A percentile compares a stretch with the other conserved stretches of the same genome.
Conservation (phyloP, 2,113 vertebrate genomes). For the Carassius carassius region DNA sequence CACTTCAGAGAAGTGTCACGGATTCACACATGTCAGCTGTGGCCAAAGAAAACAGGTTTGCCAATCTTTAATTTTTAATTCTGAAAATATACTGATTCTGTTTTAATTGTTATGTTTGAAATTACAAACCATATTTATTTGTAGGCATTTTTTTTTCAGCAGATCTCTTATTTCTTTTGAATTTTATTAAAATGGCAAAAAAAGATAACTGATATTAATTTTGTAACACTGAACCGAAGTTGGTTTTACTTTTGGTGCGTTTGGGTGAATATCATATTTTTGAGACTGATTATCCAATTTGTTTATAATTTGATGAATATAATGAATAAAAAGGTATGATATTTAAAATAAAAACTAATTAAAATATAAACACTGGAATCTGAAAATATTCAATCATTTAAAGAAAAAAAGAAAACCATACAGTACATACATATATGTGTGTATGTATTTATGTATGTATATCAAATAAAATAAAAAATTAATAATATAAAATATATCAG, state of each 20-base stretch:
- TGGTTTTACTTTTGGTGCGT: neutral
- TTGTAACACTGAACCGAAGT: neutral
- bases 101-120: too few relatives aligned
- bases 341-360: too few relatives aligned
- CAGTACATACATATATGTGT: too few relatives aligned
- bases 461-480: too few relatives aligned
- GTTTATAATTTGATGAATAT: neutral
- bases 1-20: slow-evolving; percentile 15
- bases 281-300: neutral
- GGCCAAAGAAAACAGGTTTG: slow-evolving; percentile 35
- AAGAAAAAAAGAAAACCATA: too few relatives aligned
- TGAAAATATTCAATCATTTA: too few relatives aligned
- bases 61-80: neutral
- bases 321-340: neutral
- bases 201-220: neutral
- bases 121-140: too few relatives aligned
- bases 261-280: neutral
- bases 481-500: too few relatives aligned
- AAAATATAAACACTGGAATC: too few relatives aligned
- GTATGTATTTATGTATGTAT: too few relatives aligned
- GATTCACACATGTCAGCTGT: slow-evolving; percentile 7
- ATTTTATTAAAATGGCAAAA: neutral
- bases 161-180: neutral
- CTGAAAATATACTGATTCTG: neutral
- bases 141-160: too few relatives aligned